These are phyloP conservation scores for Drosophila atripex DNA, from an alignment of 2,888 invertebrate genomes.

Conservation along the genomic window DNA sequence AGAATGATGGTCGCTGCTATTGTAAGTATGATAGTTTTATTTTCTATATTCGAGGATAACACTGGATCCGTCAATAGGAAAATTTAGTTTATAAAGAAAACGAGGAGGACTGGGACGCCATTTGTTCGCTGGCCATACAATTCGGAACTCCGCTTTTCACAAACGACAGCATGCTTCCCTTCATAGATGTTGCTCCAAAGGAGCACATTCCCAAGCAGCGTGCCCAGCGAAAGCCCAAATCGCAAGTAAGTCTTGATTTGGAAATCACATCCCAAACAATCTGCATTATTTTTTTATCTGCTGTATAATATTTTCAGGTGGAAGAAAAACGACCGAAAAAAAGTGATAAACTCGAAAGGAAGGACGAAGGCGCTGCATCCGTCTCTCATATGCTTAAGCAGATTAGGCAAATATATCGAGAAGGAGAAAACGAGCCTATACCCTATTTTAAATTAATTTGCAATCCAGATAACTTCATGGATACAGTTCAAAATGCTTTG, in stretches of 20 bases:
- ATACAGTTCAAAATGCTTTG: constrained; percentile 86
- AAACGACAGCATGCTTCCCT: constrained; percentile 77
- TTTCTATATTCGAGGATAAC: not conserved
- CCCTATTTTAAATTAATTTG: constrained; percentile 86
- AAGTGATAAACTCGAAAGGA: constrained; percentile 84
- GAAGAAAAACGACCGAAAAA: constrained; percentile 84
- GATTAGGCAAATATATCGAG: constrained; percentile 83
- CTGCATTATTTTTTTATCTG: not conserved
- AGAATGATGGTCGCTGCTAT: constrained; percentile 77
- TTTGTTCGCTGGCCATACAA: constrained; percentile 57
- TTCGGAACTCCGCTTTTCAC: constrained; percentile 60
- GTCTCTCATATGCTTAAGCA: constrained; percentile 84
- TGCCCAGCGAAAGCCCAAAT: constrained; percentile 77
- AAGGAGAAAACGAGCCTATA: constrained; percentile 83
- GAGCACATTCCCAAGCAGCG: constrained; percentile 77
- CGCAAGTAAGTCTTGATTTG: constrained; percentile 46
- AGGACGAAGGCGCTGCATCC: constrained; percentile 85
- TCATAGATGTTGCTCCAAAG: constrained; percentile 79
- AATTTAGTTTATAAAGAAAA: constrained; percentile 45
- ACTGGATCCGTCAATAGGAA: constrained; percentile 7
- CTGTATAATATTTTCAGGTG: constrained; percentile 55
- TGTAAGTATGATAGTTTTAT: constrained; percentile 55
- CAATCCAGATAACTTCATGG: constrained; percentile 85
- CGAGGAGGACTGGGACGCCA: constrained; percentile 73
- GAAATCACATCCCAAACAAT: not conserved